These are phyloP conservation scores for Anticlea derivata DNA, from an alignment of 2,888 invertebrate genomes.

Conservation along the genomic window DNA sequence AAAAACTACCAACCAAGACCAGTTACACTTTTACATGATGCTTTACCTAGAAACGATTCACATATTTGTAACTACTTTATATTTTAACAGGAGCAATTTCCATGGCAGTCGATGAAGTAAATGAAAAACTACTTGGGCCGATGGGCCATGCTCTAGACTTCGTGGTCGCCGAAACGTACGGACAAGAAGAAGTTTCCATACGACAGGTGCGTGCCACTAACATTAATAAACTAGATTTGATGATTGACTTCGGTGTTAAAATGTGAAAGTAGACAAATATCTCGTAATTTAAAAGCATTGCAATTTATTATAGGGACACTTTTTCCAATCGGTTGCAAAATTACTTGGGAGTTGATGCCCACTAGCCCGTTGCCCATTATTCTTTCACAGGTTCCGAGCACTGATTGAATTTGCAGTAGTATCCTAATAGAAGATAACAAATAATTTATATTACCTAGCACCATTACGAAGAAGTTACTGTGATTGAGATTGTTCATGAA, in stretches of 20 bases:
- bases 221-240: conserved; percentile 33
- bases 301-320: conserved; percentile 43
- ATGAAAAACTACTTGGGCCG: conserved; percentile 83
- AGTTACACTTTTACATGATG: background rate
- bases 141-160: conserved; percentile 91
- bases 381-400: conserved; percentile 60
- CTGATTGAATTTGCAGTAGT: conserved; percentile 46
- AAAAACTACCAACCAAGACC: conserved; percentile 59
- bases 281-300: conserved; percentile 45
- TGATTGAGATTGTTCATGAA: conserved; percentile 12
- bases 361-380: conserved; percentile 54
- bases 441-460: conserved; percentile 24
- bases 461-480: conserved; percentile 17
- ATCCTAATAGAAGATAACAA: conserved; percentile 26
- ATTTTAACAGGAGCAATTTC: conserved; percentile 89
- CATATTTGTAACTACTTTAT: conserved; percentile 12
- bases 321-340: conserved; percentile 61
- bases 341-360: conserved; percentile 52
- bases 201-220: conserved; percentile 73
- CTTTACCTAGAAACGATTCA: conserved; percentile 5
- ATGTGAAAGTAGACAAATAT: conserved; percentile 30
- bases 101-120: conserved; percentile 93
- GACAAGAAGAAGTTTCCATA: conserved; percentile 94
- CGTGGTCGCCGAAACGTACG: conserved; percentile 94
- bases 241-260: conserved; percentile 22